Percentiles rank a stretch among this genome's conserved stretches.
Evolutionary conservation across 2,888 invertebrate species (phyloP).

Genomic region (Laothoe populi): DNA sequence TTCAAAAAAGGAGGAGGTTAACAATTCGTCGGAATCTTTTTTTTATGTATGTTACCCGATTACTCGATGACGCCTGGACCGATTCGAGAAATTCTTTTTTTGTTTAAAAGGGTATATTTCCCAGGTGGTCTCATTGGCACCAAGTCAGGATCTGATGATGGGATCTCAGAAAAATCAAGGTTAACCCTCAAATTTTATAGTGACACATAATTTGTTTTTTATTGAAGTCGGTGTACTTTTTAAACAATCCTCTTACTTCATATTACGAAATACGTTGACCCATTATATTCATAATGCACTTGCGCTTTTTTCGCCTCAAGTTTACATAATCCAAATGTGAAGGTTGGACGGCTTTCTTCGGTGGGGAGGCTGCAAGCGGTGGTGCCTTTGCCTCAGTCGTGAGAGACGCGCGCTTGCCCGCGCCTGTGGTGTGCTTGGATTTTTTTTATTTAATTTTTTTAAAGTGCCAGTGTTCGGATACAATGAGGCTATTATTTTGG

Average conservation of each 20-base stretch:
- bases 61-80: too few relatives aligned
- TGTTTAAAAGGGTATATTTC: too few relatives aligned
- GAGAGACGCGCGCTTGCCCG: constrained; percentile 70
- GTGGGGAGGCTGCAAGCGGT: constrained; percentile 66
- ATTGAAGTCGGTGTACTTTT: too few relatives aligned
- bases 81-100: too few relatives aligned
- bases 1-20: too few relatives aligned
- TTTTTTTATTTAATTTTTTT: constrained; percentile 57
- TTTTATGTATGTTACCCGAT: too few relatives aligned
- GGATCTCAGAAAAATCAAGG: too few relatives aligned
- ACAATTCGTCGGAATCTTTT: too few relatives aligned
- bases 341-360: constrained; percentile 73
- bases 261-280: constrained; percentile 26
- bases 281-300: constrained; percentile 67
- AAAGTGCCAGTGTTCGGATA: constrained; percentile 76
- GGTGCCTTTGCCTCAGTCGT: constrained; percentile 63
- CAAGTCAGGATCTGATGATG: too few relatives aligned
- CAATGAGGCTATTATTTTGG: constrained; percentile 80
- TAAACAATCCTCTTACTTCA: constrained; percentile 26
- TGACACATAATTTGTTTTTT: too few relatives aligned
- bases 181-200: too few relatives aligned
- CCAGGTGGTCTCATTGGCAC: too few relatives aligned
- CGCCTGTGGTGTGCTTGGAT: constrained; percentile 74
- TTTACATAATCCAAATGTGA: constrained; percentile 80
- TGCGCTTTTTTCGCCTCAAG: constrained; percentile 60